Base-by-base conservation (phyloP, 2,797 vertebrate species). In the Denticeps clupeoides region DNA sequence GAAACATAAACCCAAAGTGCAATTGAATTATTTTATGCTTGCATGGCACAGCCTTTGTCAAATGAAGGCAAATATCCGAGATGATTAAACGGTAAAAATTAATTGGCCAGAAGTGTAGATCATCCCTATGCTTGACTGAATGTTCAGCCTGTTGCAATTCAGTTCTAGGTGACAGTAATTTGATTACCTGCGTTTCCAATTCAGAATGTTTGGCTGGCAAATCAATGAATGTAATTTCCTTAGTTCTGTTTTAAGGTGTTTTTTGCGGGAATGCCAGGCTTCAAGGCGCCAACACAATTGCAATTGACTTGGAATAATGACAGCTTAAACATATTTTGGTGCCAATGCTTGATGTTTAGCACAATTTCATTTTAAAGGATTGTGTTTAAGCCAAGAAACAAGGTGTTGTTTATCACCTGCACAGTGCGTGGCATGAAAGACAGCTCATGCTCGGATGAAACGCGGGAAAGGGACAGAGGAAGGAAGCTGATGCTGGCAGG, bases 141-240 rank as follows among this genome's bases (percentile, higher is more conserved):
- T 1, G 13, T 13, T 49, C 25, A 22, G 5, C 45, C 41, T 27
- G 40, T 31, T 44, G 37, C 11, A 41, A 45, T 48, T 33, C n/a
- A n/a, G 16, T 47, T 51, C 22, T 29, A 52, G 69, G 68, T 56
- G 49, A 58, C 56, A 60, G 56, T 69, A 67, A 78, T 77, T 77
- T 72, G 65, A 74, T 78, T 72, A 77, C 59, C 56, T 35, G 35
- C 46, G 68, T 65, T 67, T 67, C 71, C 65, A 75, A 71, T 67
- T 69, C 53, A 64, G 58, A 72, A 72, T 66, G 63, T 65, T 60
- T 65, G 56, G 70, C 69, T 51, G 49, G 62, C 55, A 65, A 79
- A 78, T 80, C 73, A 69, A 80, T 81, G 67, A 67, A 66, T 68
- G 47, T 67, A 63, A 75, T 78, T 78, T 72, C 68, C 62, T 63